These are phyloP conservation scores for Malurus splendens DNA, from an alignment of 2,797 vertebrate genomes.

Conservation along the genomic window DNA sequence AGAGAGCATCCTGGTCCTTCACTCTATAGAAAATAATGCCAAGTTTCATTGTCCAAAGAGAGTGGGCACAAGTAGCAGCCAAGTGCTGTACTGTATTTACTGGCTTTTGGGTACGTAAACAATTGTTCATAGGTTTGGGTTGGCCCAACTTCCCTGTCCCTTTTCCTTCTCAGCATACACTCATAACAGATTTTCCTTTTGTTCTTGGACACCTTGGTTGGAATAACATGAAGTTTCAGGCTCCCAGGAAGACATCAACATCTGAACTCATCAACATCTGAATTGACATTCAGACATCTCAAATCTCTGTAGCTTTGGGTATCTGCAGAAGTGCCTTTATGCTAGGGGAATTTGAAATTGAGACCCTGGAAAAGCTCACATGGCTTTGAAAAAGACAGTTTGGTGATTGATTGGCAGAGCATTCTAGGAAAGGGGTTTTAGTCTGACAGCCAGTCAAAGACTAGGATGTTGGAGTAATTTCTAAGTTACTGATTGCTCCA, in stretches of 20 bases:
- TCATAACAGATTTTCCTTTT: background rate
- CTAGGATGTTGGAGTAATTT: background rate
- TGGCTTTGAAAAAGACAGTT: background rate
- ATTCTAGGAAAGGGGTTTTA: background rate
- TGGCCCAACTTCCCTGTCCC: background rate
- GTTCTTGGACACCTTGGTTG: background rate
- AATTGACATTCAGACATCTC: background rate
- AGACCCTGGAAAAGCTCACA: background rate
- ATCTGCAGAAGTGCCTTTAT: background rate
- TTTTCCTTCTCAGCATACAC: background rate
- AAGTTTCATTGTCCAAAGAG: background rate
- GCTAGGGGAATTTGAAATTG: background rate
- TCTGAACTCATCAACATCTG: background rate
- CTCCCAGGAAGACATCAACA: background rate
- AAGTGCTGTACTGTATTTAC: background rate
- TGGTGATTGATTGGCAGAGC: background rate
- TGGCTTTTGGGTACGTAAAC: background rate
- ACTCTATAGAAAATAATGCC: background rate
- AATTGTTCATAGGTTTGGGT: background rate
- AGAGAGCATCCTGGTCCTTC: background rate
- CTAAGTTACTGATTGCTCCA: background rate
- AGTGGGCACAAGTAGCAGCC: background rate
- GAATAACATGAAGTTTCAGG: background rate
- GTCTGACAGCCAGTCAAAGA: rapidly evolving
- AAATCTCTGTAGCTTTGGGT: background rate